Evolutionary conservation across 2,113 vertebrate species (phyloP), one percentile per base, ranked within the genome.

Genomic region (Lethenteron camtschaticum): DNA sequence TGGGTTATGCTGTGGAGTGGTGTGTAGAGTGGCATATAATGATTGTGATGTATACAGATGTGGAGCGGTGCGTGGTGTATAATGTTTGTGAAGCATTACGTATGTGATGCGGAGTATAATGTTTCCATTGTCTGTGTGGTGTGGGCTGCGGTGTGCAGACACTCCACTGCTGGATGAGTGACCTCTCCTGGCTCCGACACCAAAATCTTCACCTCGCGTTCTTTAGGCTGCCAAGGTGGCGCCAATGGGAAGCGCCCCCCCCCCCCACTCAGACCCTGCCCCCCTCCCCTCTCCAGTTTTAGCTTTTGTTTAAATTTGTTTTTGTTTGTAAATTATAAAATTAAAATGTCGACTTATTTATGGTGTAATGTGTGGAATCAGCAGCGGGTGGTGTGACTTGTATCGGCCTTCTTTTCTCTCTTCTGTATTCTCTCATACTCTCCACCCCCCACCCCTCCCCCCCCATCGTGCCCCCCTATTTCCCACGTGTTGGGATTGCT

Each of bases 291-390:
- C n/a, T n/a, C 24, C n/a, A 66, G 24, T 16, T 24, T 66, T 16
- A 66, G 63, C 24, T 66, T 16, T 66, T 16, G 63, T 66, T n/a
- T 66, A 66, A 16, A 66, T 16, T 66, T 66, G 24, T 66, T 66
- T 66, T 16, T 66, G 63, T n/a, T 66, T 66, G n/a, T 66, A 24
- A 16, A 66, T 66, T 16, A 66, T 66, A 16, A 9, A 16, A 16
- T 10, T 10, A 3, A 16, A 9, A n/a, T 9, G 63, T 10, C 9
- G 10, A 9, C 9, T 9, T 66, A 10, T 66, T 66, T 16, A 66
- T 9, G 63, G n/a, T 16, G 63, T 66, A 16, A 24, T 66, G 24
- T 66, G 63, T 24, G 24, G 63, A 24, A 16, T n/a, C 63, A 16
- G 63, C 63, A 16, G 63, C 24, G 24, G n/a, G 63, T 24, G 24